Percentiles rank a stretch among this genome's conserved stretches.
phyloP scores from a whole-genome alignment of 2,113 vertebrate genomes.

The Chaetodon auriga region DNA sequence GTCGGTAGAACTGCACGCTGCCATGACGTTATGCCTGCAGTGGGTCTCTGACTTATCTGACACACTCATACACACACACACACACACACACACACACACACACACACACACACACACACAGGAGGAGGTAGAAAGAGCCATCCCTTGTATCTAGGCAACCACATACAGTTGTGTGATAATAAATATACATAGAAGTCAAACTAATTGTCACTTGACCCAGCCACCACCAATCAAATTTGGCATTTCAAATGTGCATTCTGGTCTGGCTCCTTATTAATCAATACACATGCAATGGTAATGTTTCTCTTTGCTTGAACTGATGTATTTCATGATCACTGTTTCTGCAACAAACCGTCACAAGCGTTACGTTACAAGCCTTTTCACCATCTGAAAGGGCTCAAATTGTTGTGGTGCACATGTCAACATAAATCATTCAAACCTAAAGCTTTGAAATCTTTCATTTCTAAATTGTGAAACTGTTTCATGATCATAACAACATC shows the following conservation, averaged over 20 bases:
- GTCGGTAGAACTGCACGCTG: constrained; percentile 8
- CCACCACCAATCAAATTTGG: constrained; percentile 8
- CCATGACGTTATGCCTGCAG: constrained; percentile 24
- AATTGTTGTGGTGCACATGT: background rate
- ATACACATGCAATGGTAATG: background rate
- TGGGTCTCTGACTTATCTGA: constrained; percentile 30
- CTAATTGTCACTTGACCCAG: constrained; percentile 17
- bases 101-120: background rate
- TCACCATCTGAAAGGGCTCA: background rate
- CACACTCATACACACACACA: background rate
- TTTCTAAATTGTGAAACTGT: background rate
- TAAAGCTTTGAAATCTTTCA: too few relatives aligned
- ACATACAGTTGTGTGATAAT: background rate
- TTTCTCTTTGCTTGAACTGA: background rate
- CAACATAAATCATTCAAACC: background rate
- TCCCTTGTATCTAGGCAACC: constrained; percentile 49
- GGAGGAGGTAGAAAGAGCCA: constrained; percentile 4
- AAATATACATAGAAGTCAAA: constrained; percentile 24
- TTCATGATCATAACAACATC: background rate
- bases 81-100: background rate
- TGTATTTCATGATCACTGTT: background rate
- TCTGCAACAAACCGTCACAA: background rate
- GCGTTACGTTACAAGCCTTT: background rate
- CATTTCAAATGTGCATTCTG: constrained; percentile 8
- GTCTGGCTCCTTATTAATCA: background rate